Percentiles rank a stretch among this genome's conserved stretches.
These are phyloP conservation scores for Xestia ashworthii DNA, from an alignment of 2,888 invertebrate genomes.

Conservation along the genomic window DNA sequence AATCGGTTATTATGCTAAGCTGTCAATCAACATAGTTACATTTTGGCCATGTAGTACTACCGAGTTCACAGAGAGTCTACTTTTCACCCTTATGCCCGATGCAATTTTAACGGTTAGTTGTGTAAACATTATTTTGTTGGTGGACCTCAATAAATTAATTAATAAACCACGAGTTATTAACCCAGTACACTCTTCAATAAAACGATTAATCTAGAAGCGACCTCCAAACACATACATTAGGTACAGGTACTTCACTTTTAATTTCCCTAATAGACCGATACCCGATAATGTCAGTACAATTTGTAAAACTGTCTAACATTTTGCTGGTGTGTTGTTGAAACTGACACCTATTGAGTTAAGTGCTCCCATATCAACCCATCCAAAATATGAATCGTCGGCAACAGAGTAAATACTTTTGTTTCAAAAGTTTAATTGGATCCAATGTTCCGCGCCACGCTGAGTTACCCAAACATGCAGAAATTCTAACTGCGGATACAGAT, in stretches of 20 bases:
- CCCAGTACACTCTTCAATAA: not conserved
- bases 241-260: conserved; percentile 18
- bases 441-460: conserved; percentile 47
- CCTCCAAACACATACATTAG: not conserved
- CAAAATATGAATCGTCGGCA: conserved; percentile 46
- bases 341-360: conserved; percentile 45
- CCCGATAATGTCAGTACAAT: conserved; percentile 25
- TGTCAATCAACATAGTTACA: not conserved
- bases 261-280: conserved; percentile 45
- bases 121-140: not conserved
- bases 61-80: too few species aligned
- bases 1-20: not conserved
- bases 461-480: conserved; percentile 34
- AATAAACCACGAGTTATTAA: not conserved
- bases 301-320: conserved; percentile 35
- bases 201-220: not conserved
- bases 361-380: conserved; percentile 28
- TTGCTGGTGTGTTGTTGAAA: conserved; percentile 32
- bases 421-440: conserved; percentile 65
- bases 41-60: not conserved
- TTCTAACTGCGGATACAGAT: conserved; percentile 25
- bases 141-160: not conserved
- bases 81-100: too few species aligned
- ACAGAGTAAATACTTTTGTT: conserved; percentile 54
- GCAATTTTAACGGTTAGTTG: too few species aligned